phyloP scores from a whole-genome alignment of 2,113 vertebrate genomes.

The Lophura nycthemera region DNA sequence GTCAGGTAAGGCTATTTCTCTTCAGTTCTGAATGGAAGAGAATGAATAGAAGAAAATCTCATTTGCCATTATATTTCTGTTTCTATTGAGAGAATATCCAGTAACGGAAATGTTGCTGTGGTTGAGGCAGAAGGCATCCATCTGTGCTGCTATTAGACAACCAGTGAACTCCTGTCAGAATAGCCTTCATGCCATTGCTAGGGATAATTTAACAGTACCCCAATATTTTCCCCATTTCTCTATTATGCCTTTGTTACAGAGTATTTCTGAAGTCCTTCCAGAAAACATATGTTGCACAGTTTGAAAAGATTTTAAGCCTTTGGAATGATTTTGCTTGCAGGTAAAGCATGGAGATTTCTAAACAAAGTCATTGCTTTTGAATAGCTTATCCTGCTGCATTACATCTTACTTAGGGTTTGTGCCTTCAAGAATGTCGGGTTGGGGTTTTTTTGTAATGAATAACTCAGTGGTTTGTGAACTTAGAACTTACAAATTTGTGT shows the following conservation, averaged over 20 bases:
- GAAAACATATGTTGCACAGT: neutral
- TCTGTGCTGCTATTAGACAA: neutral
- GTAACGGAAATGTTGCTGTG: constrained; percentile 49
- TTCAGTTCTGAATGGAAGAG: constrained; percentile 16
- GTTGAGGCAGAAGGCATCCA: constrained; percentile 13
- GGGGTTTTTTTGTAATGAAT: neutral
- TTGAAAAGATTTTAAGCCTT: constrained; percentile 10
- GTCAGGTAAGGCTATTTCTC: neutral
- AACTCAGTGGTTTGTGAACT: neutral
- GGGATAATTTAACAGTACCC: constrained; percentile 4
- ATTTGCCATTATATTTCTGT: constrained; percentile 21
- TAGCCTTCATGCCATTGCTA: neutral
- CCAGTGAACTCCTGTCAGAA: neutral
- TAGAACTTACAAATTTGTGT: neutral
- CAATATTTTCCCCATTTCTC: neutral
- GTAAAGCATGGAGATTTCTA: neutral
- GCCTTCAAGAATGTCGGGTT: neutral
- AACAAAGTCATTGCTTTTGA: neutral
- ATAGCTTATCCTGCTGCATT: neutral
- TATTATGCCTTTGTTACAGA: neutral
- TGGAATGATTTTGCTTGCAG: neutral
- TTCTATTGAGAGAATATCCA: neutral
- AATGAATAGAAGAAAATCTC: constrained; percentile 28
- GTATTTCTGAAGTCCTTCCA: neutral
- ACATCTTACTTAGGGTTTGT: neutral